Conservation (phyloP, 2,797 vertebrate species). For the Lindbergichthys nudifrons region DNA sequence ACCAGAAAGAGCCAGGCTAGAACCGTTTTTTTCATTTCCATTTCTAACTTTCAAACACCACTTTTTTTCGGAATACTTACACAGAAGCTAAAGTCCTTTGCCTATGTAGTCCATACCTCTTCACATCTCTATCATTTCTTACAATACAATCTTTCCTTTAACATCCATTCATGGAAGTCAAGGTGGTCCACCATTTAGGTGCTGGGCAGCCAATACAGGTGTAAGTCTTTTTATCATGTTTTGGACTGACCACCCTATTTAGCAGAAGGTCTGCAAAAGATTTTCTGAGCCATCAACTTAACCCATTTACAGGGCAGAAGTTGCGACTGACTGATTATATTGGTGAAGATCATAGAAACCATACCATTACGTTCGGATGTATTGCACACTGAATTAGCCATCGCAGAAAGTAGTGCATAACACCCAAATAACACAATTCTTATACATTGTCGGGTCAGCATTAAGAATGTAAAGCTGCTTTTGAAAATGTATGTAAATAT, state of each 20-base stretch:
- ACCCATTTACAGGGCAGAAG: conserved; percentile 12
- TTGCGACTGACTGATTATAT: neutral
- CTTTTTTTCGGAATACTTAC: conserved; percentile 24
- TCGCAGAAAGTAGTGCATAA: conserved; percentile 1
- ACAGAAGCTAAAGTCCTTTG: neutral
- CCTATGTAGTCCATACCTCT: neutral
- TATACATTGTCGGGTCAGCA: conserved; percentile 12
- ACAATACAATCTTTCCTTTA: neutral
- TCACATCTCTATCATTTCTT: conserved; percentile 16
- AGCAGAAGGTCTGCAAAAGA: conserved; percentile 22
- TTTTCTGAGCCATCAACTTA: conserved; percentile 33
- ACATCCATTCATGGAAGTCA: conserved; percentile 9
- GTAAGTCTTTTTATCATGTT: conserved; percentile 31
- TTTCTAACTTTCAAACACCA: conserved; percentile 37
- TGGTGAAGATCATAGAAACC: neutral
- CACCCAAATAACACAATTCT: conserved; percentile 19
- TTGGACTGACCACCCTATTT: conserved; percentile 6
- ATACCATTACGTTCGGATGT: neutral
- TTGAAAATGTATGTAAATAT: conserved; percentile 15
- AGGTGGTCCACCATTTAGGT: neutral
- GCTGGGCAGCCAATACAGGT: neutral
- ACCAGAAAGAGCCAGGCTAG: conserved; percentile 19
- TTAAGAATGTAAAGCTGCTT: neutral
- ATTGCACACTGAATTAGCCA: neutral
- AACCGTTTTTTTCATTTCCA: conserved; percentile 33